Conservation (phyloP, 2,797 vertebrate genomes). For the Emydoidea blandingii region DNA sequence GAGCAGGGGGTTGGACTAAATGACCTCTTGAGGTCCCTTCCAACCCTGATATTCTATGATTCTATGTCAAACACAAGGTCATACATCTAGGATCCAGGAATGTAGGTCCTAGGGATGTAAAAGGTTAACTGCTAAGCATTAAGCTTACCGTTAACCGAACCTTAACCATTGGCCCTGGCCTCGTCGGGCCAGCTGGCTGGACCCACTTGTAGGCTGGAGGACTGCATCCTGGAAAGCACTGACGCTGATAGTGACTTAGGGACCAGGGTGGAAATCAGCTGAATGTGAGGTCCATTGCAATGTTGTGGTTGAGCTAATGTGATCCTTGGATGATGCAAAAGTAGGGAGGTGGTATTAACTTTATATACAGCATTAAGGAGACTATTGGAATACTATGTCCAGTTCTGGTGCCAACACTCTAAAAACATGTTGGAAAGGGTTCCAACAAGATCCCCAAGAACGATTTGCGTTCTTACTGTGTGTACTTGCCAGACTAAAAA, state of each 20-base stretch:
- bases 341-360: background rate
- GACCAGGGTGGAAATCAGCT: background rate
- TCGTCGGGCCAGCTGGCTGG: no score
- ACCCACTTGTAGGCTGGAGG: background rate
- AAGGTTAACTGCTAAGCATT: no score
- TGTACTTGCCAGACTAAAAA: background rate
- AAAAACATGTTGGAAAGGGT: background rate
- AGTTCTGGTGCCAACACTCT: background rate
- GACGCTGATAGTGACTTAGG: background rate
- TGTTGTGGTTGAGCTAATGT: background rate
- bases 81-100: background rate
- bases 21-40: no score
- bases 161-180: no score
- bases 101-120: background rate
- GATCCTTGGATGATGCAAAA: background rate
- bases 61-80: background rate
- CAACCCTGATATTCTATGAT: no score
- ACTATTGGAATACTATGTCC: background rate
- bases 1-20: no score
- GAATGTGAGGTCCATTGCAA: background rate
- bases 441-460: background rate
- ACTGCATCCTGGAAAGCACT: background rate
- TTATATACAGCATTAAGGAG: background rate
- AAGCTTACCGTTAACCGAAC: no score
- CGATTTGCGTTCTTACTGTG: background rate